Conservation (phyloP, 2,113 vertebrate genomes). For the Phodopus roborovskii region DNA sequence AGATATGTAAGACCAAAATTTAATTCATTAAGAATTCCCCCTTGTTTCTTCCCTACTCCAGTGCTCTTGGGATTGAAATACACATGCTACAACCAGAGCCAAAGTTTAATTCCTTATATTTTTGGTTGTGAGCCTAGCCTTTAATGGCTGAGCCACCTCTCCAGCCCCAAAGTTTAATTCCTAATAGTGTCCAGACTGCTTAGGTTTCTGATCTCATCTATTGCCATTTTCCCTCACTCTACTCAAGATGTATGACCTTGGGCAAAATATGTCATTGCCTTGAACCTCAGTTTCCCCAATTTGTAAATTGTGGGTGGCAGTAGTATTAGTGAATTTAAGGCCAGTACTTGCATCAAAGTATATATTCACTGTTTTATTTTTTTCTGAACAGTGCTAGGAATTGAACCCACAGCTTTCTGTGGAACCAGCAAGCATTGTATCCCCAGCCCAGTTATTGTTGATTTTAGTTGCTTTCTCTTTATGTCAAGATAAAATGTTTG, state of each 20-base stretch:
- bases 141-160: too few species aligned
- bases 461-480: slow-evolving; percentile 63
- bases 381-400: neutral
- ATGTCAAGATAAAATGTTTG: slow-evolving; percentile 29
- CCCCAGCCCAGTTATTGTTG: neutral
- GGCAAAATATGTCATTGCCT: neutral
- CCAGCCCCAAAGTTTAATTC: neutral
- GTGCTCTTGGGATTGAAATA: neutral
- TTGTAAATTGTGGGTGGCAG: neutral
- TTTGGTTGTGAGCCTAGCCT: too few species aligned
- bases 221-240: neutral
- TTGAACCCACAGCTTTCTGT: neutral
- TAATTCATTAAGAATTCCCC: neutral
- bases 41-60: neutral
- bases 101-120: neutral
- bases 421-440: neutral
- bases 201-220: neutral
- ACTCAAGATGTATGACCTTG: neutral
- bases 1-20: neutral
- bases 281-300: neutral
- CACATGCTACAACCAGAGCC: neutral
- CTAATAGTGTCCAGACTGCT: neutral
- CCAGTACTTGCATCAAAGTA: neutral
- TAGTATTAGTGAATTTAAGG: slow-evolving; percentile 27
- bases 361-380: neutral